Percentiles rank a stretch among this genome's conserved stretches.
These are phyloP conservation scores for Macaca nemestrina DNA, from an alignment of 2,113 vertebrate species.

Conservation along the genomic window DNA sequence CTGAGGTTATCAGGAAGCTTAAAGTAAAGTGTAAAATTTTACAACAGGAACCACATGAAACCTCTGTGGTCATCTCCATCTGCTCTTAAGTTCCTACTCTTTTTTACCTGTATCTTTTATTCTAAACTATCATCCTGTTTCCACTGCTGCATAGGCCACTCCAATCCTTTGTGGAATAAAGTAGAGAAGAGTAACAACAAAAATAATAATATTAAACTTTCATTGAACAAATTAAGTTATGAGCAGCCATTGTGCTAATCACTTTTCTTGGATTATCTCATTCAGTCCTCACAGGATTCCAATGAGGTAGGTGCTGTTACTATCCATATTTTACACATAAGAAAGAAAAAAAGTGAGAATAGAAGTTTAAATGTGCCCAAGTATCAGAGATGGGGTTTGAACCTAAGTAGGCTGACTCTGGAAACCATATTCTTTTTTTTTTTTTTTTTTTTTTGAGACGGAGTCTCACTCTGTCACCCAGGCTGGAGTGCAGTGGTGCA, in stretches of 20 bases:
- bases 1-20: not conserved
- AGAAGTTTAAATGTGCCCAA: not conserved
- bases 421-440: not conserved
- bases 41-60: not conserved
- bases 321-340: not conserved
- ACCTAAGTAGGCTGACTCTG: not conserved
- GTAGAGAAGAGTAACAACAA: not conserved
- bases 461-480: too few relatives aligned
- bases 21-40: not conserved
- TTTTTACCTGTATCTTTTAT: not conserved
- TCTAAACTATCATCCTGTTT: not conserved
- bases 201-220: not conserved
- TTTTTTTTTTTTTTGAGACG: too few relatives aligned
- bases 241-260: not conserved
- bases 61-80: not conserved
- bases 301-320: not conserved
- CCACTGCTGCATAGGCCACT: not conserved
- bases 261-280: conserved; percentile 1
- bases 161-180: not conserved
- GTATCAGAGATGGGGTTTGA: not conserved
- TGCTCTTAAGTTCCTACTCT: not conserved
- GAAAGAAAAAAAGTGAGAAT: not conserved
- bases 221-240: not conserved
- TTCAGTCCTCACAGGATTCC: not conserved
- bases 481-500: too few relatives aligned